These are phyloP conservation scores for Caerostris darwini DNA, from an alignment of 1,140 invertebrate species.

Conservation along the genomic window DNA sequence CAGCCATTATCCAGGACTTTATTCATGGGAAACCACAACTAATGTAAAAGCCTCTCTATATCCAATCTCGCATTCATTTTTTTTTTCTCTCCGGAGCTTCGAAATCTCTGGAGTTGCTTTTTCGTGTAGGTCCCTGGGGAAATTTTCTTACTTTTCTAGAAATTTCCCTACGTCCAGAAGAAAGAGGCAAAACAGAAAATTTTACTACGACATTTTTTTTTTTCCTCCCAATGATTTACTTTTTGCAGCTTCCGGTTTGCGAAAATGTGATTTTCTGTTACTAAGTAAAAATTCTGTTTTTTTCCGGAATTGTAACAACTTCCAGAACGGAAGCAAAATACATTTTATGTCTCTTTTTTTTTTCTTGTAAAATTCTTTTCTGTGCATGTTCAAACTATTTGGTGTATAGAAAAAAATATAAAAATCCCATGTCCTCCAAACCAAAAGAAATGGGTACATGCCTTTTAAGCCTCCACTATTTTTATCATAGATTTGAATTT, in stretches of 20 bases:
- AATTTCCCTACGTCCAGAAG: conserved; percentile 55
- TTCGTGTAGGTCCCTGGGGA: conserved; percentile 42
- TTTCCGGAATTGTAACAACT: neutral
- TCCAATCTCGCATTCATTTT: conserved; percentile 28
- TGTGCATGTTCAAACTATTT: conserved; percentile 68
- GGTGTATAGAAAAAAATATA: conserved; percentile 27
- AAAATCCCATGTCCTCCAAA: neutral
- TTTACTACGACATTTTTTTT: conserved; percentile 51
- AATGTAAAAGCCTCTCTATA: conserved; percentile 10
- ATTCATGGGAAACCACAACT: neutral
- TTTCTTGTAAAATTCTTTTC: conserved; percentile 61
- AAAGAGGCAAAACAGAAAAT: conserved; percentile 64
- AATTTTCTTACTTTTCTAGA: conserved; percentile 52
- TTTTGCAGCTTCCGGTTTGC: conserved; percentile 23
- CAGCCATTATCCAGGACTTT: neutral
- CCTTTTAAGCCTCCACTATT: conserved; percentile 17
- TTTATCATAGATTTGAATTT: conserved; percentile 45
- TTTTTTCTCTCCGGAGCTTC: neutral
- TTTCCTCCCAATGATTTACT: neutral
- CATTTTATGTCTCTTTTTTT: neutral
- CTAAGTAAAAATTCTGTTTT: conserved; percentile 68
- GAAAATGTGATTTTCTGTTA: conserved; percentile 58
- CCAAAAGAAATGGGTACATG: conserved; percentile 56
- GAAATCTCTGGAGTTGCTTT: conserved; percentile 38
- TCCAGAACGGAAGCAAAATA: conserved; percentile 31